Base-by-base conservation (phyloP, 2,888 invertebrate genomes). In the Macropis europaea region DNA sequence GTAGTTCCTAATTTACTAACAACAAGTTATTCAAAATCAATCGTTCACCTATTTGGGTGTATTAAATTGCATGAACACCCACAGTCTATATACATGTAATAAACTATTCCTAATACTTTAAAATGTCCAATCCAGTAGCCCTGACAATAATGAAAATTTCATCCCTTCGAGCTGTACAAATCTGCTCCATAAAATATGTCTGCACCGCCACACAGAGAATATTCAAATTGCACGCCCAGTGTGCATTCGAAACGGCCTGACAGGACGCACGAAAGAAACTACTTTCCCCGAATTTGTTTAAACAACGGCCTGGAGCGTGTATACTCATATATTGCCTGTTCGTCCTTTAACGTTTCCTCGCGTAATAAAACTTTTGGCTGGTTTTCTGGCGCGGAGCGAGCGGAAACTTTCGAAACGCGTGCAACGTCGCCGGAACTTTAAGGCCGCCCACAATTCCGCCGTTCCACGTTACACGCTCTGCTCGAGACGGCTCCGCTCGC, bases 311-410 rank as follows among this genome's bases (percentile, higher is more conserved):
- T 36, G 32, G 40, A 7, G 32, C 22, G 6, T 0, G 17, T 3
- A 3, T 0, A n/a, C 2, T 17, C 30, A 34, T 40, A 40, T 19
- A 40, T 67, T 19, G 43, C 13, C 11, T n/a, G 26, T 11, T 24
- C 22, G 19, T 53, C 24, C 17, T 26, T 36, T 38, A 19, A 43
- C 45, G 15, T 42, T 47, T 40, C 22, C 32, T n/a, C 40, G 34
- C 22, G 53, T 45, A 59, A 70, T 73, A 71, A 73, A 73, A 71
- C 53, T 63, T 71, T 59, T 30, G 53, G 19, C 3, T 17, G 42
- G 50, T 52, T 47, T 40, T 32, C 19, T 30, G 7, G 26, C 54
- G 28, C 4, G 17, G 6, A 11, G 50, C 56, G 30, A 68, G 57
- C 71, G 48, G 60, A 32, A 61, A 64, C 17, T 64, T 70, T 43